Base-by-base conservation (phyloP, 2,888 invertebrate genomes). In the Polydrusus tereticollis region DNA sequence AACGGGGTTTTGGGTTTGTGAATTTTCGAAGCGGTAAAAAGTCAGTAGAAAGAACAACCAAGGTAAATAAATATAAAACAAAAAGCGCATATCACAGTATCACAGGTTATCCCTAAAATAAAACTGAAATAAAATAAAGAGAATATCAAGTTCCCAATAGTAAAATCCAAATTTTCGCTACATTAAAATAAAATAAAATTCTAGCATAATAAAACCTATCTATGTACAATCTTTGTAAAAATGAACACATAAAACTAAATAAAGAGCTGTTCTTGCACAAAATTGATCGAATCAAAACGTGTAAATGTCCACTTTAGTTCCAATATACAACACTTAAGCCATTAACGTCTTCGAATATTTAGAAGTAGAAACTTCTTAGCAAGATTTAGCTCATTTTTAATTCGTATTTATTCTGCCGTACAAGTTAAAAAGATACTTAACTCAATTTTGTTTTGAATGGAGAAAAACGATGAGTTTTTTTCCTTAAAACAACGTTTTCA, bases 71-170 rank as follows among this genome's bases (percentile, higher is more conserved):
- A 62, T 68, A 68, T 41, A 38, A 62, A 55, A 69, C 33, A 64
- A 64, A 41, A 64, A 69, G 36, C 18, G 12, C 45, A 63, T 60
- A 69, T 62, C 52, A 69, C 57, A 64, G 64, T 69, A 63, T 58
- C 63, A 69, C 63, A 63, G 63, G 57, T 69, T 23, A 64, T 62
- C 23, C 62, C 26, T 66, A 69, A 69, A 62, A 29, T 47, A 36
- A 58, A 59, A 12, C 26, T 45, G 14, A 43, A 20, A 33, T 29
- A 59, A 55, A 29, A 57, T 52, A 38, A 60, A 26, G 26, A 26
- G 14, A 55, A 55, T 55, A 55, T 55, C 12, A 55, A 55, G 52
- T 55, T 29, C 8, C 52, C 52, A 16, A 47, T 18, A 47, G 16
- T 47, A 62, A 62, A 62, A 62, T 47, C 62, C 43, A 60, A 60